Percentiles rank a stretch among this genome's conserved stretches.
Evolutionary conservation across 2,113 vertebrate genomes (phyloP).

Genomic region (Semnornis frantzii): DNA sequence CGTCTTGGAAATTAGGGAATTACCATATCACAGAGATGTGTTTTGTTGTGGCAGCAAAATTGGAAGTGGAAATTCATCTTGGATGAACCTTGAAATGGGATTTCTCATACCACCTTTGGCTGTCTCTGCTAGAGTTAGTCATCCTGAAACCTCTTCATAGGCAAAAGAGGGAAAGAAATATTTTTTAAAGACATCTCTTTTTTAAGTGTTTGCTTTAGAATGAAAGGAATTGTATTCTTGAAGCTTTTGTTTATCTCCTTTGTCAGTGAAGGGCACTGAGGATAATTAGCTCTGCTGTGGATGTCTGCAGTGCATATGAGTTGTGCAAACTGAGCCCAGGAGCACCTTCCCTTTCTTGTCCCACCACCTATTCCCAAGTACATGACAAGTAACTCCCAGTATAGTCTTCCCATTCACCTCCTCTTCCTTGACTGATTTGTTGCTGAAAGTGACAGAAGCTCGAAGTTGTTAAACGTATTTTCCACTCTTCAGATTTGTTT

Average conservation of each 20-base stretch:
- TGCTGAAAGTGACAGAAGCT: background rate
- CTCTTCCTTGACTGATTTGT: background rate
- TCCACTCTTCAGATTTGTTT: background rate
- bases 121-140: background rate
- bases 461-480: background rate
- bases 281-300: background rate
- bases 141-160: background rate
- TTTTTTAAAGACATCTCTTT: background rate
- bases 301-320: background rate
- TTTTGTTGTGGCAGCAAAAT: background rate
- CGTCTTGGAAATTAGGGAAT: background rate
- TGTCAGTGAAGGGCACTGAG: background rate
- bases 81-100: background rate
- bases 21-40: background rate
- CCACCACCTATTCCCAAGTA: background rate
- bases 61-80: background rate
- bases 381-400: background rate
- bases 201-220: background rate
- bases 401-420: background rate
- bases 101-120: background rate
- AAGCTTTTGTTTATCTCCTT: background rate
- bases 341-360: background rate
- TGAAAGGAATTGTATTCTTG: background rate
- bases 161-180: background rate
- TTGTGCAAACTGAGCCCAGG: background rate